Conservation (phyloP, 2,113 vertebrate genomes). For the Nettapus auritus region DNA sequence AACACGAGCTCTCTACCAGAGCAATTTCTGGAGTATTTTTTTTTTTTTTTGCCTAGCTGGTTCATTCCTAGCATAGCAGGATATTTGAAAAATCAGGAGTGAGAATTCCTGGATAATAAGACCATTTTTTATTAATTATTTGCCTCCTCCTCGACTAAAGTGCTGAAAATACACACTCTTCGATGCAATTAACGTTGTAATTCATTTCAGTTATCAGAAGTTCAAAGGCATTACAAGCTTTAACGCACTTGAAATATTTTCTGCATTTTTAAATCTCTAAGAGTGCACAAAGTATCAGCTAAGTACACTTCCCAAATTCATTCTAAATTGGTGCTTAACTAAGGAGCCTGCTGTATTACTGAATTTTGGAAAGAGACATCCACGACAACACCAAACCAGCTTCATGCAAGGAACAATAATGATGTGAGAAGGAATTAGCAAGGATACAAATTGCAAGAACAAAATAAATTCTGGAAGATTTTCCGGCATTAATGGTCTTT, state of each 20-base stretch:
- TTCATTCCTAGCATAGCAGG: slow-evolving; percentile 30
- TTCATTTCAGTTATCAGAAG: slow-evolving; percentile 7
- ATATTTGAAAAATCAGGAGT: background rate
- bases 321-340: slow-evolving; percentile 52
- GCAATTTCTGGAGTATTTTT: background rate
- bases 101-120: slow-evolving; percentile 5
- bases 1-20: slow-evolving; percentile 5
- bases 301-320: slow-evolving; percentile 50
- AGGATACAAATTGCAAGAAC: background rate
- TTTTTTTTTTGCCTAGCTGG: background rate
- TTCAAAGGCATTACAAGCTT: background rate
- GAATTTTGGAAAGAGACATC: slow-evolving; percentile 32
- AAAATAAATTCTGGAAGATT: background rate
- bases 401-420: background rate
- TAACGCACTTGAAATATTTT: background rate
- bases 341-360: slow-evolving; percentile 35
- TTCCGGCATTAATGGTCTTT: background rate
- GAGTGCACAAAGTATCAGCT: slow-evolving; percentile 12
- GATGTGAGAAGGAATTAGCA: background rate
- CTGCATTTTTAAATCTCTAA: slow-evolving; percentile 5
- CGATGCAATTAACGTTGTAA: background rate
- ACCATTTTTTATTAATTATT: background rate
- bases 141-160: slow-evolving; percentile 1
- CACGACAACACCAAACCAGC: slow-evolving; percentile 27
- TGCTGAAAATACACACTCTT: slow-evolving; percentile 17